Percentiles rank a stretch among this genome's conserved stretches.
These are phyloP conservation scores for Molossus molossus DNA, from an alignment of 2,797 vertebrate genomes.

Conservation along the genomic window DNA sequence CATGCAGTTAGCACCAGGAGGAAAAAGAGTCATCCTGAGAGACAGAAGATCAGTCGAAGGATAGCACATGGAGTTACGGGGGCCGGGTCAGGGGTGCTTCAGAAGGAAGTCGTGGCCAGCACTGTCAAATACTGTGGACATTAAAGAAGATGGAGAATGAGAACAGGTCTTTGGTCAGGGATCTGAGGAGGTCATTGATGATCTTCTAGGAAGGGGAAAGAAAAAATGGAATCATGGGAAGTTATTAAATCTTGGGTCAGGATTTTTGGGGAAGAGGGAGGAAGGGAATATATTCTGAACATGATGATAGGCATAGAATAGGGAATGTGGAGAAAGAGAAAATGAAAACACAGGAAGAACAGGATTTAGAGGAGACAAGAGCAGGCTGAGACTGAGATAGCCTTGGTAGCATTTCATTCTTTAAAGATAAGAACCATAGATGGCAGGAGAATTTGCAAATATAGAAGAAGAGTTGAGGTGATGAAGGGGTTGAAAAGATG, in stretches of 20 bases:
- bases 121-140: background rate
- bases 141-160: background rate
- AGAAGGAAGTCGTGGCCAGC: background rate
- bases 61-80: background rate
- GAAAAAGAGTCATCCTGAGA: background rate
- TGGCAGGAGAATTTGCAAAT: conserved; percentile 16
- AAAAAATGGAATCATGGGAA: background rate
- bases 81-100: background rate
- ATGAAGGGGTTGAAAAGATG: background rate
- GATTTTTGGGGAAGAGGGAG: background rate
- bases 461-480: background rate
- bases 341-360: background rate
- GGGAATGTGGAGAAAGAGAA: background rate
- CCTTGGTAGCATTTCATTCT: background rate
- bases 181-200: background rate
- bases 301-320: background rate
- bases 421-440: background rate
- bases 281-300: background rate
- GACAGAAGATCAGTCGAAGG: background rate
- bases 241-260: background rate
- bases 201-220: background rate
- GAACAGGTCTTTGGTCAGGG: background rate
- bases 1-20: background rate
- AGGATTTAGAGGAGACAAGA: background rate
- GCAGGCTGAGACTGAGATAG: background rate